phyloP scores from a whole-genome alignment of 1,140 invertebrate species.

The Odontomachus brunneus region DNA sequence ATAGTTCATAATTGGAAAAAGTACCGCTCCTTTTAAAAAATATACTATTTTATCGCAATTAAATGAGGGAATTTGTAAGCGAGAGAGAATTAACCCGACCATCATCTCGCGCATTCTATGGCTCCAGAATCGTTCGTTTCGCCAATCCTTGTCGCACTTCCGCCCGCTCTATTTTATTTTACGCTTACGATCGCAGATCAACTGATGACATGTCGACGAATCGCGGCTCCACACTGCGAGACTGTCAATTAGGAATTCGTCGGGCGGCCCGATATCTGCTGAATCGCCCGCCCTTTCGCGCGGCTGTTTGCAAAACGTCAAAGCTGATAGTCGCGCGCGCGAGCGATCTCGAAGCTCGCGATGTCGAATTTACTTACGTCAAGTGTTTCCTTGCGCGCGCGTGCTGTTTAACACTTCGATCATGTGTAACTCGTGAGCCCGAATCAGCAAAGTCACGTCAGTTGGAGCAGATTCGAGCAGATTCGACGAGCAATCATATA shows the following conservation, averaged over 20 bases:
- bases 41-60: too few relatives aligned
- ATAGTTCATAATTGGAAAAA: too few relatives aligned
- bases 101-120: too few relatives aligned
- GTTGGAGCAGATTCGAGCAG: too few relatives aligned
- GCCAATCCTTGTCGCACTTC: conserved; percentile 32
- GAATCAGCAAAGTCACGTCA: too few relatives aligned
- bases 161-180: conserved; percentile 47
- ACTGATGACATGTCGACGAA: conserved; percentile 64
- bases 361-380: conserved; percentile 58
- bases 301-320: conserved; percentile 63
- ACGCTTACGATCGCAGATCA: conserved; percentile 57
- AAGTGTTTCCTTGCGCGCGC: conserved; percentile 1
- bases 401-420: background rate
- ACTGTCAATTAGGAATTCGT: conserved; percentile 73
- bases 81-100: background rate
- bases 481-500: too few relatives aligned
- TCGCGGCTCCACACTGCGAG: conserved; percentile 61
- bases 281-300: conserved; percentile 58
- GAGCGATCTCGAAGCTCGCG: conserved; percentile 41
- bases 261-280: conserved; percentile 67
- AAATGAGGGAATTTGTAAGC: background rate
- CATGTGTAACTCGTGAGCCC: background rate
- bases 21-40: too few relatives aligned
- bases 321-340: conserved; percentile 61
- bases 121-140: background rate